Evolutionary conservation across 2,797 vertebrate genomes (phyloP).

Genomic region (Eutrigla gurnardus): DNA sequence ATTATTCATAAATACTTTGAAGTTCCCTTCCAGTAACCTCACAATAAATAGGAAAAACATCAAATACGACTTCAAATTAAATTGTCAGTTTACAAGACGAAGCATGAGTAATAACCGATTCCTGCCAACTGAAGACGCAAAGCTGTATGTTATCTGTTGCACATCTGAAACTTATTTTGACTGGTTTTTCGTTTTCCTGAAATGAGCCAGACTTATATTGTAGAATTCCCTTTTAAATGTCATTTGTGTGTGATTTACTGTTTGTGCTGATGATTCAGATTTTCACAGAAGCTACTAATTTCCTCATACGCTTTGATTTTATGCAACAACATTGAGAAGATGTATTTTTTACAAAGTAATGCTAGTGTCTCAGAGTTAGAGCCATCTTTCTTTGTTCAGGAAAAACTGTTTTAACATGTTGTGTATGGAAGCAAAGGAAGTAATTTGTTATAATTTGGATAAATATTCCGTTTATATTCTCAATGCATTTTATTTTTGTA

Average conservation of each 20-base stretch:
- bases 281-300: background rate
- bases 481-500: constrained; percentile 20
- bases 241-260: background rate
- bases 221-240: background rate
- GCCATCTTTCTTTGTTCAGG: background rate
- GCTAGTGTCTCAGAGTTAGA: background rate
- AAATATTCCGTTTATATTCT: constrained; percentile 9
- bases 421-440: constrained; percentile 1
- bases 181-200: constrained; percentile 11
- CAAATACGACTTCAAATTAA: constrained; percentile 32
- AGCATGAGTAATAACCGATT: constrained; percentile 47
- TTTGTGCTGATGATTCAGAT: background rate
- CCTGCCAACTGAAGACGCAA: constrained; percentile 35
- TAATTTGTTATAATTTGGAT: constrained; percentile 17
- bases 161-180: constrained; percentile 49
- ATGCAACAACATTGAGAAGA: background rate
- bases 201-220: background rate
- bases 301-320: background rate
- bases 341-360: background rate
- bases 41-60: constrained; percentile 51
- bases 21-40: constrained; percentile 51
- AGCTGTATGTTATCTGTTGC: constrained; percentile 26
- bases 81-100: constrained; percentile 54
- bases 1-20: constrained; percentile 51
- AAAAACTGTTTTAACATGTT: background rate